Evolutionary conservation across 1,140 invertebrate species (phyloP).

Genomic region (Branchinecta lynchi): DNA sequence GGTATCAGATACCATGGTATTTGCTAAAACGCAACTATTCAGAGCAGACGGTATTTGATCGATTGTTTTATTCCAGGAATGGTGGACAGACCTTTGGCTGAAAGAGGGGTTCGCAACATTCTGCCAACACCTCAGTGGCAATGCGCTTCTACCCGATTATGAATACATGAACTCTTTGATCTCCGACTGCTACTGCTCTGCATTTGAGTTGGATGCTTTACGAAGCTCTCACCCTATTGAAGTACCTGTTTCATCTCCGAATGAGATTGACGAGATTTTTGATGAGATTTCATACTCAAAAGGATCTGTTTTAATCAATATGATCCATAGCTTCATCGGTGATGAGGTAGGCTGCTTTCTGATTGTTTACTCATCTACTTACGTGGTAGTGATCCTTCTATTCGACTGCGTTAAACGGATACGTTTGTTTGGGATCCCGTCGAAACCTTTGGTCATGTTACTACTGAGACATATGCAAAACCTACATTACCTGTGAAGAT

Average conservation of each 20-base stretch:
- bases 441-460: too few relatives aligned
- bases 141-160: constrained; percentile 73
- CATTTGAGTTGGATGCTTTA: constrained; percentile 71
- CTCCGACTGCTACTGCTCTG: constrained; percentile 59
- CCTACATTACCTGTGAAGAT: too few relatives aligned
- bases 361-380: constrained; percentile 24
- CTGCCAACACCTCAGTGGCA: constrained; percentile 50
- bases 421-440: too few relatives aligned
- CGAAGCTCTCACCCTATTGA: constrained; percentile 83
- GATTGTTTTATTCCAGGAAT: constrained; percentile 29
- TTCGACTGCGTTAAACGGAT: too few relatives aligned
- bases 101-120: constrained; percentile 88
- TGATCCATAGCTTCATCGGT: constrained; percentile 91
- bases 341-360: constrained; percentile 40
- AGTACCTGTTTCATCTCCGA: constrained; percentile 69
- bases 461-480: too few relatives aligned
- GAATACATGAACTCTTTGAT: constrained; percentile 88
- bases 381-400: too few relatives aligned
- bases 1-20: too few relatives aligned
- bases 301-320: constrained; percentile 82
- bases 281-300: constrained; percentile 91
- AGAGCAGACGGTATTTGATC: too few relatives aligned
- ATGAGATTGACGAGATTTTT: constrained; percentile 88
- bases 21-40: too few relatives aligned
- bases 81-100: constrained; percentile 56